Conservation (phyloP, 2,797 vertebrate species). For the Atherinosoma microstoma region DNA sequence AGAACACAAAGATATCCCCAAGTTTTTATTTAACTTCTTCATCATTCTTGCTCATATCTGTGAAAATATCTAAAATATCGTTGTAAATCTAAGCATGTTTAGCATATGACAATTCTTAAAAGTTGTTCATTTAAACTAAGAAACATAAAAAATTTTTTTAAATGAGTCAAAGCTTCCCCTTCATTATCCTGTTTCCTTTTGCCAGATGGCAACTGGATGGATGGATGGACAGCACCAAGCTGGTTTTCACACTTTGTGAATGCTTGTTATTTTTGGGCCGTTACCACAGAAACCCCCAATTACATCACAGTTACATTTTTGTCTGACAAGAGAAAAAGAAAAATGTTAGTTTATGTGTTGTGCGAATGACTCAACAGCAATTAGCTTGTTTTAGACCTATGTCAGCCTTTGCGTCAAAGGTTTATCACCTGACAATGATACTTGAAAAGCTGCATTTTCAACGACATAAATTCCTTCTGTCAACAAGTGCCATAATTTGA, state of each 20-base stretch:
- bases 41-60: neutral
- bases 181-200: neutral
- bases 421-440: conserved; percentile 9
- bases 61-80: neutral
- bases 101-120: neutral
- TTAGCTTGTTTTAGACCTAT: neutral
- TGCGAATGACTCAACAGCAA: conserved; percentile 16
- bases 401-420: conserved; percentile 7
- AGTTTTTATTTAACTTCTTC: conserved; percentile 13
- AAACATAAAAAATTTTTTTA: neutral
- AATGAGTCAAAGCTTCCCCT: neutral
- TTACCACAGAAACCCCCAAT: conserved; percentile 8
- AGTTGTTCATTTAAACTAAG: neutral
- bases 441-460: conserved; percentile 10
- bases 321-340: neutral
- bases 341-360: conserved; percentile 1
- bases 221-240: neutral
- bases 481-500: neutral
- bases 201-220: neutral
- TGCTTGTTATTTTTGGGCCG: neutral
- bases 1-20: neutral
- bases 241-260: neutral
- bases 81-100: neutral
- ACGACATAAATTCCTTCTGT: conserved; percentile 1
- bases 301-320: neutral